Conservation (phyloP, 2,113 vertebrate species). For the Nibea albiflora region DNA sequence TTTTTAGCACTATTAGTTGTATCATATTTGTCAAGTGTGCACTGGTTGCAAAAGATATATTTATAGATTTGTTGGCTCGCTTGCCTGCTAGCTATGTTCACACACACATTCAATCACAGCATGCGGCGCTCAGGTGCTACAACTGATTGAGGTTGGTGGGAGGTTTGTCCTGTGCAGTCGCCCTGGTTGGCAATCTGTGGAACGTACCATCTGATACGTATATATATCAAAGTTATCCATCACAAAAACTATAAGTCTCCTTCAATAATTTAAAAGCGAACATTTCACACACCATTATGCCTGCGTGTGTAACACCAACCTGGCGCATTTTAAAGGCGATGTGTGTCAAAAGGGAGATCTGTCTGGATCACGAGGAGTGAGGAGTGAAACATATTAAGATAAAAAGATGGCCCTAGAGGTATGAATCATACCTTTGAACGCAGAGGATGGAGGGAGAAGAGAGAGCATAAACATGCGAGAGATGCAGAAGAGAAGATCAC, state of each 20-base stretch:
- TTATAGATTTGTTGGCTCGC: not conserved
- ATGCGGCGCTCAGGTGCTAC: not conserved
- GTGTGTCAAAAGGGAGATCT: not conserved
- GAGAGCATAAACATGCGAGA: conserved; percentile 2
- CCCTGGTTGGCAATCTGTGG: not conserved
- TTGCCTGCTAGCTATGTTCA: not conserved
- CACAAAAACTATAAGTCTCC: not conserved
- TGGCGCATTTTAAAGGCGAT: conserved; percentile 31
- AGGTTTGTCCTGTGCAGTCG: not conserved
- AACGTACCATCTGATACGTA: not conserved
- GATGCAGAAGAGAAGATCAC: not conserved
- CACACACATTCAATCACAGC: not conserved
- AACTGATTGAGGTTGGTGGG: not conserved
- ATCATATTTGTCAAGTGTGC: not conserved
- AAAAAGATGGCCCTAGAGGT: conserved; percentile 44
- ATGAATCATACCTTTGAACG: conserved; percentile 44
- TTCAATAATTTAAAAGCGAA: not conserved
- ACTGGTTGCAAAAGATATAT: not conserved
- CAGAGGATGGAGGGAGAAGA: not conserved
- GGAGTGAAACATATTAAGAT: conserved; percentile 28
- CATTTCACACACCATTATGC: not conserved
- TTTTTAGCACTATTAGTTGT: not conserved
- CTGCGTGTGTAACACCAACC: not conserved
- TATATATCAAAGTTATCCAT: not conserved
- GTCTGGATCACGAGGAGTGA: not conserved